A percentile compares a stretch with the other conserved stretches of the same genome.
Conservation (phyloP, 1,140 invertebrate genomes). For the Parapsyche elsis region DNA sequence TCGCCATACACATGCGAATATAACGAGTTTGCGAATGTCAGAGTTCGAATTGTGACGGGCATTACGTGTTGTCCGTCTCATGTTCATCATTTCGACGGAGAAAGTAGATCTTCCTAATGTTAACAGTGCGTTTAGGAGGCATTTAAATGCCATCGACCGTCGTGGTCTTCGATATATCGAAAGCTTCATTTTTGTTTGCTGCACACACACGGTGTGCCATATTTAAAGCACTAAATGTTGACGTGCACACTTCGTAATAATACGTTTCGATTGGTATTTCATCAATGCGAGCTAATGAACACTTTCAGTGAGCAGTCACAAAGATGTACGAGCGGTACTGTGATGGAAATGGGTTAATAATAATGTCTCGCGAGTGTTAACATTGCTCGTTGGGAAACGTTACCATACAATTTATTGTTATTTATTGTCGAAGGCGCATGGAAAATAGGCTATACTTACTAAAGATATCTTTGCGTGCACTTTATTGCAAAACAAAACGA, state of each 20-base stretch:
- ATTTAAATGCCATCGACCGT: neutral
- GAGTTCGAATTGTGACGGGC: slow-evolving; percentile 2
- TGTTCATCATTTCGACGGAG: slow-evolving; percentile 6
- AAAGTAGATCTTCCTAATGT: slow-evolving; percentile 12
- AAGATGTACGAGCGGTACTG: no score
- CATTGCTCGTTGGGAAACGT: neutral
- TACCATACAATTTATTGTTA: neutral
- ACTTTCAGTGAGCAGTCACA: no score
- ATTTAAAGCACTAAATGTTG: no score
- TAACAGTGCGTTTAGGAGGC: neutral
- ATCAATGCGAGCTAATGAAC: no score
- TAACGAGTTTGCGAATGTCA: neutral
- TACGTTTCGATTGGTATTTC: no score
- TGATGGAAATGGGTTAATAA: no score
- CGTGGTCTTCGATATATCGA: neutral
- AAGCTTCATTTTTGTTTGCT: neutral
- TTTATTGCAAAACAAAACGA: neutral
- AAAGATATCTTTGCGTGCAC: neutral
- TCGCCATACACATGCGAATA: no score
- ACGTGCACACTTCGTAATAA: no score
- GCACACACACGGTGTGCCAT: neutral
- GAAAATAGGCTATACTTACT: neutral
- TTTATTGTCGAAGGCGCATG: neutral
- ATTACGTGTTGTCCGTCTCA: neutral
- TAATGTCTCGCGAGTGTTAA: no score